Evolutionary conservation across 64 coral and sea anemone species (phyloP).

Genomic region (Anthopleura sola): DNA sequence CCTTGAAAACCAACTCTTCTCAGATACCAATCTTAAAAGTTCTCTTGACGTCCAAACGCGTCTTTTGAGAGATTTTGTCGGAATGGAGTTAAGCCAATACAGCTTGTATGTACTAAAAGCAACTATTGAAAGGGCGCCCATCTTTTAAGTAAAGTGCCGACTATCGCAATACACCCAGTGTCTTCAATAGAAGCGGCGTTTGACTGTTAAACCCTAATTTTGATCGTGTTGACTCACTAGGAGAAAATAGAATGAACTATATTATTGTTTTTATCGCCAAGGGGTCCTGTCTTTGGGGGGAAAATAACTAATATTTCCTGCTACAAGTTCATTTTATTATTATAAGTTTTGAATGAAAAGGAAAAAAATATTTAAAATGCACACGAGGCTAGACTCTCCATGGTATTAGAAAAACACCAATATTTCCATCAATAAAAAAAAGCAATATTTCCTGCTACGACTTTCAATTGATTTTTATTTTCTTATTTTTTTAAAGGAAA

Average conservation of each 20-base stretch:
- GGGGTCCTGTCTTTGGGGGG: no score
- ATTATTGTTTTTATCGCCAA: no score
- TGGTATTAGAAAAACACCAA: no score
- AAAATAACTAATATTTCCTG: no score
- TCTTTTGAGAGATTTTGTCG: neutral
- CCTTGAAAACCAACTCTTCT: neutral
- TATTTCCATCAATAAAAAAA: no score
- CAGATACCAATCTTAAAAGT: neutral
- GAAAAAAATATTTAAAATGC: no score
- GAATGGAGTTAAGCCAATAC: neutral
- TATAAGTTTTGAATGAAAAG: no score
- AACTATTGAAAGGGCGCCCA: neutral
- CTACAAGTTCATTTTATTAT: no score
- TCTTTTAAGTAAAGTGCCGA: neutral
- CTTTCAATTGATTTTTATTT: no score
- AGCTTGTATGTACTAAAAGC: neutral
- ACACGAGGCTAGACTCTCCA: no score
- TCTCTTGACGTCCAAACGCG: neutral
- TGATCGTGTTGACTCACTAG: neutral
- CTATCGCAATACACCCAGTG: neutral
- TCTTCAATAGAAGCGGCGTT: neutral
- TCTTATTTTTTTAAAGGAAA: no score
- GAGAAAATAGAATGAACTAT: neutral
- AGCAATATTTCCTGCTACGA: no score
- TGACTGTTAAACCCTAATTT: neutral